A percentile compares a stretch with the other conserved stretches of the same genome.
These are phyloP conservation scores for Charanyca ferruginea DNA, from an alignment of 2,888 invertebrate species.

Conservation along the genomic window DNA sequence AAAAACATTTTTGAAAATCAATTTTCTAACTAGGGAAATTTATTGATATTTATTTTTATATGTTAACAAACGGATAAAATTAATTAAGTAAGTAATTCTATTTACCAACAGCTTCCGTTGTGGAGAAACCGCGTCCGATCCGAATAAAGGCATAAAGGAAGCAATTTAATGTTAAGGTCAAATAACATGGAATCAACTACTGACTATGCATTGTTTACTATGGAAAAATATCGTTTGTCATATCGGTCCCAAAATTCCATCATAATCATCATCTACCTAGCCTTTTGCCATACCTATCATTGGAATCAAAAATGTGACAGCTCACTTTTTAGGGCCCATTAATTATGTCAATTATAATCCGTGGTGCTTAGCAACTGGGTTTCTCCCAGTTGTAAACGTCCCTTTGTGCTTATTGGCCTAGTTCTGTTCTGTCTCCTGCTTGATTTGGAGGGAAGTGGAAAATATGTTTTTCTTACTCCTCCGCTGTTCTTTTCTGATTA, in stretches of 20 bases:
- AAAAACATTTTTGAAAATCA: not conserved
- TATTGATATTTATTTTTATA: not conserved
- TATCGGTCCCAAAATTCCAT: conserved; percentile 10
- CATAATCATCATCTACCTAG: too few species aligned
- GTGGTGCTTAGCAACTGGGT: too few species aligned
- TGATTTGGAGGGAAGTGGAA: too few species aligned
- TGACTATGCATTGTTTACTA: conserved; percentile 15
- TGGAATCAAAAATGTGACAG: too few species aligned
- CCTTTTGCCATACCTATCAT: too few species aligned
- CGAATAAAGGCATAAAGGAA: conserved; percentile 39
- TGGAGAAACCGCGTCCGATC: conserved; percentile 22
- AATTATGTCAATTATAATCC: too few species aligned
- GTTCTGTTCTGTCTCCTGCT: too few species aligned
- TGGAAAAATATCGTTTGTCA: conserved; percentile 19
- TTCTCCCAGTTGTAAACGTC: too few species aligned
- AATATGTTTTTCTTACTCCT: too few species aligned
- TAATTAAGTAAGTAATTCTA: not conserved
- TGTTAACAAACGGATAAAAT: conserved; percentile 8
- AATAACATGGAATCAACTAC: conserved; percentile 8
- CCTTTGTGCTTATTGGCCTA: too few species aligned
- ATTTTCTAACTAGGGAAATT: not conserved
- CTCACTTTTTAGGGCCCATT: too few species aligned
- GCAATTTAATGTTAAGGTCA: conserved; percentile 36
- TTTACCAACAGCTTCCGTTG: conserved; percentile 7
- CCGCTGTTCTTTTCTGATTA: too few species aligned